Evolutionary conservation across 2,888 invertebrate species (phyloP).

Genomic region (Auanema sp.): DNA sequence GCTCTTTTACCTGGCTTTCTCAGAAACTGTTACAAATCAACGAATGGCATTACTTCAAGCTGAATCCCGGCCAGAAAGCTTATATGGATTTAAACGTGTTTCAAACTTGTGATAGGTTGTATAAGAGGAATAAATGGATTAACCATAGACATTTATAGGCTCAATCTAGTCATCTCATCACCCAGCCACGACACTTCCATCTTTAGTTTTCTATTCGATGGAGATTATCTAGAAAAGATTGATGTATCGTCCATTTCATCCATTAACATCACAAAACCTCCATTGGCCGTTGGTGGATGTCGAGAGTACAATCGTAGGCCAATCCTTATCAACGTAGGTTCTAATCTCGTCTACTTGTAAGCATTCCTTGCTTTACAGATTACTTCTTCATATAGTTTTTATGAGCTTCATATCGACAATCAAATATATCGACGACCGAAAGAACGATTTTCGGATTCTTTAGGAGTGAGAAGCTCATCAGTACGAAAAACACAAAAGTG

Average conservation of each 20-base stretch:
- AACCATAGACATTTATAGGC: background rate
- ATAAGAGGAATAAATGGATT: background rate
- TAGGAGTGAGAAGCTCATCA: constrained; percentile 1
- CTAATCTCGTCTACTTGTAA: background rate
- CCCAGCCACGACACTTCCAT: background rate
- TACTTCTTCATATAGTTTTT: constrained; percentile 10
- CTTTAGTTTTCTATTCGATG: constrained; percentile 10
- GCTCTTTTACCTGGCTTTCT: background rate
- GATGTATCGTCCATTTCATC: constrained; percentile 15
- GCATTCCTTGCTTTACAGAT: constrained; percentile 10
- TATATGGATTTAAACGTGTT: constrained; percentile 13
- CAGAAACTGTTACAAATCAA: constrained; percentile 18
- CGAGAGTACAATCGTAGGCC: constrained; percentile 19
- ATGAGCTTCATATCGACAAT: constrained; percentile 13
- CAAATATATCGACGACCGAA: constrained; percentile 14
- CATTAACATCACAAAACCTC: constrained; percentile 8
- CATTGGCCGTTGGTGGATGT: constrained; percentile 17
- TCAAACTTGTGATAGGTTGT: constrained; percentile 19
- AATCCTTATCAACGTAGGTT: constrained; percentile 15
- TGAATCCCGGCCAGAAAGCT: constrained; percentile 3
- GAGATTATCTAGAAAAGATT: constrained; percentile 16
- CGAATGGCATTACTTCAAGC: constrained; percentile 20
- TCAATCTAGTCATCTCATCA: constrained; percentile 1
- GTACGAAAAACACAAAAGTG: background rate
- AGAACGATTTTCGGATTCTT: constrained; percentile 3